Evolutionary conservation across 2,113 vertebrate genomes (phyloP).

Genomic region (Corythornis vintsioides): DNA sequence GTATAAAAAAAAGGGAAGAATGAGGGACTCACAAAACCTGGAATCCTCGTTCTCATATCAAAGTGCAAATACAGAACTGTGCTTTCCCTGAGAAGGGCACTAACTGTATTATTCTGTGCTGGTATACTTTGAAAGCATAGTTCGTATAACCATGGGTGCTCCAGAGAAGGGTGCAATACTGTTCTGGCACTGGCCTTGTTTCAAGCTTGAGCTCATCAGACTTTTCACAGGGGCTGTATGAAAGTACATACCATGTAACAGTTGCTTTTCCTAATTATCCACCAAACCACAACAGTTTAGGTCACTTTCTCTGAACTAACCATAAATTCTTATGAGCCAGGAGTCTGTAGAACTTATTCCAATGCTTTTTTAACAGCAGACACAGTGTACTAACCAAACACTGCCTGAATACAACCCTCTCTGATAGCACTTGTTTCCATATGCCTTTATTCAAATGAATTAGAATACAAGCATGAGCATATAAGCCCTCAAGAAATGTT

Average conservation of each 20-base stretch:
- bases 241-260: not conserved
- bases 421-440: not conserved
- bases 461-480: not conserved
- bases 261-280: not conserved
- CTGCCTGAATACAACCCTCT: not conserved
- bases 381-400: not conserved
- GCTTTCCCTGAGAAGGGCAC: not conserved
- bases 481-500: not conserved
- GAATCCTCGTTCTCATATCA: not conserved
- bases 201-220: not conserved
- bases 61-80: not conserved
- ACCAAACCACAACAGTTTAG: not conserved
- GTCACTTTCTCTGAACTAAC: not conserved
- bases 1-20: not conserved
- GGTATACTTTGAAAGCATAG: not conserved
- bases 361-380: not conserved
- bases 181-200: not conserved
- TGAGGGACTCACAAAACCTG: not conserved
- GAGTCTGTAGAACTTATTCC: not conserved
- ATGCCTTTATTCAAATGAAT: not conserved
- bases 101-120: not conserved
- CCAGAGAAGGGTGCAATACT: not conserved
- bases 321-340: not conserved
- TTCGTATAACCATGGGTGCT: not conserved
- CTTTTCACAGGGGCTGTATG: not conserved